A percentile compares a stretch with the other conserved stretches of the same genome.
Conservation (phyloP, 2,888 invertebrate genomes). For the Pheosia gnoma region DNA sequence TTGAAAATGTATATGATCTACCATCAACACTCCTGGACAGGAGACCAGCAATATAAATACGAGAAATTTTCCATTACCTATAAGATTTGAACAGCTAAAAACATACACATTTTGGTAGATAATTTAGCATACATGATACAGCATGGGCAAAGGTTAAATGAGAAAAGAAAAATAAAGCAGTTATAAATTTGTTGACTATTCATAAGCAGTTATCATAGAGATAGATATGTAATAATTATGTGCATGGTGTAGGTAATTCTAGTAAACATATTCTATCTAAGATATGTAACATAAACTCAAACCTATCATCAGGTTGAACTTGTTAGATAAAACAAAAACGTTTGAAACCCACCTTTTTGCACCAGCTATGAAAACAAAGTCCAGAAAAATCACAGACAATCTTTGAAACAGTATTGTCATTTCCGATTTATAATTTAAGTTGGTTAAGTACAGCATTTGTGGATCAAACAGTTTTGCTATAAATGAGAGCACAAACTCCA, state of each 20-base stretch:
- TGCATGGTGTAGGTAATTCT: too few relatives aligned
- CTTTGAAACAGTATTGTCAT: conserved; percentile 95
- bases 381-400: conserved; percentile 93
- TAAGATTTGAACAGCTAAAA: conserved; percentile 83
- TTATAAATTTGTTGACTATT: too few relatives aligned
- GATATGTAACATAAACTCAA: too few relatives aligned
- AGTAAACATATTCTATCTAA: too few relatives aligned
- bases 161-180: too few relatives aligned
- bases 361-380: conserved; percentile 91
- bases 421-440: conserved; percentile 91
- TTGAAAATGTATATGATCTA: conserved; percentile 99
- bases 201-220: too few relatives aligned
- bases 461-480: conserved; percentile 91
- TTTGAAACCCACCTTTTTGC: conserved; percentile 86
- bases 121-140: too few relatives aligned
- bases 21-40: conserved; percentile 94
- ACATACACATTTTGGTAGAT: conserved; percentile 25
- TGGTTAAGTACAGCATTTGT: conserved; percentile 91
- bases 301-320: too few relatives aligned
- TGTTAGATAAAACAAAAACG: too few relatives aligned
- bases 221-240: too few relatives aligned
- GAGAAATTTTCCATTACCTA: conserved; percentile 82
- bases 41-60: conserved; percentile 88
- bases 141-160: too few relatives aligned
- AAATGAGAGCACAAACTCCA: conserved; percentile 93